A percentile compares a stretch with the other conserved stretches of the same genome.
Conservation (phyloP, 2,113 vertebrate genomes). For the Hiodon alosoides region DNA sequence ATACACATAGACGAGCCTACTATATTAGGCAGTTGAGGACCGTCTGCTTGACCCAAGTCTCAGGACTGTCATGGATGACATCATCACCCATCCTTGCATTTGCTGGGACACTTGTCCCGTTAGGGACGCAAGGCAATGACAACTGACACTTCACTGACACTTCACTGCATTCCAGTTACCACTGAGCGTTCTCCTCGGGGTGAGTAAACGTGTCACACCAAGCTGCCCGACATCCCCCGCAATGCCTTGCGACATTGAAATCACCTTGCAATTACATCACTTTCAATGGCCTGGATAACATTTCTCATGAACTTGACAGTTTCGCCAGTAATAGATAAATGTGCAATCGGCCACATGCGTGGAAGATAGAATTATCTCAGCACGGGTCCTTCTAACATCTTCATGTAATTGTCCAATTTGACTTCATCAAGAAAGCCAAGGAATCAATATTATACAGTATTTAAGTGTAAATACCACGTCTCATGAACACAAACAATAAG, state of each 20-base stretch:
- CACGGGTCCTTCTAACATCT: background rate
- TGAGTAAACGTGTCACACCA: background rate
- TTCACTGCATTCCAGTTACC: too few species aligned
- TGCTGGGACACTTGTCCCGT: background rate
- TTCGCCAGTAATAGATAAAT: too few species aligned
- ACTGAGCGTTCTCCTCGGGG: background rate
- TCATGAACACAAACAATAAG: too few species aligned
- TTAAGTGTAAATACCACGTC: too few species aligned
- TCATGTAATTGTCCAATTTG: background rate
- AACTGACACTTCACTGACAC: background rate
- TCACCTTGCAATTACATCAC: background rate
- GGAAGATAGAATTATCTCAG: background rate
- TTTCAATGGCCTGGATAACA: background rate
- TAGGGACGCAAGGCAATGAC: background rate
- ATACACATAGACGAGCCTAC: background rate
- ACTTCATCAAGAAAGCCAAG: background rate
- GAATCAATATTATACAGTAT: too few species aligned
- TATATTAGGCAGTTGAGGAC: too few species aligned
- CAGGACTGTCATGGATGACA: too few species aligned
- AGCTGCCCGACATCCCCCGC: background rate
- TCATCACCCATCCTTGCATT: too few species aligned
- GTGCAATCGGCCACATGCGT: background rate
- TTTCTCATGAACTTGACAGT: background rate
- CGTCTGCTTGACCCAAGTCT: too few species aligned
- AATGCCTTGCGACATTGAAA: background rate